phyloP scores from a whole-genome alignment of 2,113 vertebrate genomes.

The Hemiscyllium ocellatum region DNA sequence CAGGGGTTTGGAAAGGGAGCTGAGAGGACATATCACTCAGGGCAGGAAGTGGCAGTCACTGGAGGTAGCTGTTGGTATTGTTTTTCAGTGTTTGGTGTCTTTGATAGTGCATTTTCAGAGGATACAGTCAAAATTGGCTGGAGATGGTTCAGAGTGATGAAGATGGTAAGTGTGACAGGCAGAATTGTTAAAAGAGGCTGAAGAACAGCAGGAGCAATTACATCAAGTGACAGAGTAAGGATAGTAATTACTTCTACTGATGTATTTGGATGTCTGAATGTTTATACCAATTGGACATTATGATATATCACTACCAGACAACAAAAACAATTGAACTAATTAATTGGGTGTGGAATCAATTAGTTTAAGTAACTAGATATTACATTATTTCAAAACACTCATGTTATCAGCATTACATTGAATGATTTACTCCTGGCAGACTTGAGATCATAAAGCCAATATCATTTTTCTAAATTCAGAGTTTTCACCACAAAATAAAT shows the following conservation, averaged over 20 bases:
- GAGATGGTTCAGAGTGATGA: not conserved
- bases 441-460: not conserved
- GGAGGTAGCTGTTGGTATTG: not conserved
- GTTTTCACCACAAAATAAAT: not conserved
- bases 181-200: not conserved
- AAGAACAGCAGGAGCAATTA: not conserved
- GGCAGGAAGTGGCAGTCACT: not conserved
- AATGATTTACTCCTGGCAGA: not conserved
- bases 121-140: not conserved
- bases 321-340: slow-evolving; percentile 30
- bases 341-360: slow-evolving; percentile 1
- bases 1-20: not conserved
- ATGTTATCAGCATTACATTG: not conserved
- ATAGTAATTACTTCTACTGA: slow-evolving; percentile 7
- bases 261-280: not conserved
- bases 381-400: not conserved
- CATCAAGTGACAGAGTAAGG: not conserved
- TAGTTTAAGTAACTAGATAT: not conserved
- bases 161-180: not conserved
- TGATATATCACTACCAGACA: slow-evolving; percentile 7
- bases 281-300: slow-evolving; percentile 19
- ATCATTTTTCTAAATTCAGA: not conserved
- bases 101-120: not conserved
- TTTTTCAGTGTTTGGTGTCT: not conserved
- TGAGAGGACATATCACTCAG: not conserved